Conservation (phyloP, 2,113 vertebrate genomes). For the Condylura cristata region DNA sequence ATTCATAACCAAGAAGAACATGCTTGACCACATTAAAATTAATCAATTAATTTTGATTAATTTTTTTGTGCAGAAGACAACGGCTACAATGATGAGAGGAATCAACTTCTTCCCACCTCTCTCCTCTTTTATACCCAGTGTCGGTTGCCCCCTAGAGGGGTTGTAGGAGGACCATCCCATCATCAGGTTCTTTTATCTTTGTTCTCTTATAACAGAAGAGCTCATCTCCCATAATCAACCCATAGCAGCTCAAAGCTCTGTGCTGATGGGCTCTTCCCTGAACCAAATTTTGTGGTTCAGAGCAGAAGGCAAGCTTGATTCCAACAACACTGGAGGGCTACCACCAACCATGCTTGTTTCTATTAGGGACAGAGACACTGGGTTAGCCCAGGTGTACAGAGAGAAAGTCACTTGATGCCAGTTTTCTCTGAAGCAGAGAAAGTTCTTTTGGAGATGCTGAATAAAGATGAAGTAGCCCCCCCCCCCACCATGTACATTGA, state of each 20-base stretch:
- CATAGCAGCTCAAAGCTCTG: background rate
- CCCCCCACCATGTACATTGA: conserved; percentile 41
- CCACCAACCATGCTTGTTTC: background rate
- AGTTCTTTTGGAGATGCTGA: conserved; percentile 38
- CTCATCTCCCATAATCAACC: background rate
- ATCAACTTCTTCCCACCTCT: background rate
- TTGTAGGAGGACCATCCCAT: background rate
- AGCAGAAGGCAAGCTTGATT: background rate
- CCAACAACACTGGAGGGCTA: background rate
- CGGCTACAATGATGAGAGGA: background rate
- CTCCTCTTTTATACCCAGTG: background rate
- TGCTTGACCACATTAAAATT: background rate
- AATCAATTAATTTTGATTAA: too few relatives aligned
- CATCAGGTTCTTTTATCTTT: too few relatives aligned
- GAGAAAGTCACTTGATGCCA: conserved; percentile 20
- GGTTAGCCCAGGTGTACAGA: background rate
- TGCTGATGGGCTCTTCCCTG: background rate
- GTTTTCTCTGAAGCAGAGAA: conserved; percentile 33
- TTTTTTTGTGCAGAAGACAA: background rate
- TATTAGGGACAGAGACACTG: background rate
- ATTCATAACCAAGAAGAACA: background rate
- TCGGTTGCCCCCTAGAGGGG: background rate
- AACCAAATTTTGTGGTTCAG: background rate
- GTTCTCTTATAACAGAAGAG: background rate
- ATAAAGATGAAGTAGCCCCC: conserved; percentile 42